phyloP scores from a whole-genome alignment of 2,888 invertebrate species.

The Hypsopygia costalis region DNA sequence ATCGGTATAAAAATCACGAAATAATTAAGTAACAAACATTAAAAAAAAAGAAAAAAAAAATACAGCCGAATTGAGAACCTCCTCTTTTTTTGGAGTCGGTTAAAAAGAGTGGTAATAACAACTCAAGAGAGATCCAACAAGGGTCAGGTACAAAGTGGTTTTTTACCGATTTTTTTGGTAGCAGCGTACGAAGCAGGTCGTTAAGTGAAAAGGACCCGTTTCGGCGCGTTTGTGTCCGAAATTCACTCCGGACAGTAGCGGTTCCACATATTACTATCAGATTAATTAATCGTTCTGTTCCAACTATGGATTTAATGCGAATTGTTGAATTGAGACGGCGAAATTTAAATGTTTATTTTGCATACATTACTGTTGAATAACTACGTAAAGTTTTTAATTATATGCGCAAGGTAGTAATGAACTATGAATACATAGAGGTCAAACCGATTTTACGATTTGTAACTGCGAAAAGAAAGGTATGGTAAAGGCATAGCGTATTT shows the following conservation, averaged over 20 bases:
- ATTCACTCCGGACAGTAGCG: slow-evolving; percentile 53
- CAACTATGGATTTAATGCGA: slow-evolving; percentile 37
- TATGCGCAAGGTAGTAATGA: no score
- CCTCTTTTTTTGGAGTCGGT: no score
- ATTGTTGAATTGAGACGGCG: background rate
- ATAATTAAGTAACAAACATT: no score
- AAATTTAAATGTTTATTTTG: slow-evolving; percentile 4
- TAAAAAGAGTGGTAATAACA: slow-evolving; percentile 19
- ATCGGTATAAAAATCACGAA: no score
- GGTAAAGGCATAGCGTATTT: no score
- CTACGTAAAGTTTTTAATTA: no score
- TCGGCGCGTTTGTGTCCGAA: slow-evolving; percentile 64
- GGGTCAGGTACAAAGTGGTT: slow-evolving; percentile 60
- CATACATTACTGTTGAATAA: background rate
- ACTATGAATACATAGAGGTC: no score
- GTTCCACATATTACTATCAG: slow-evolving; percentile 51
- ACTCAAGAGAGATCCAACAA: slow-evolving; percentile 31
- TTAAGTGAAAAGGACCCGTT: slow-evolving; percentile 71
- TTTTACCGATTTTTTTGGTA: slow-evolving; percentile 69
- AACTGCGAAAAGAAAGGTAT: no score
- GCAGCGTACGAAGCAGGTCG: slow-evolving; percentile 50
- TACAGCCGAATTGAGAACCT: no score
- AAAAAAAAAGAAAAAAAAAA: no score
- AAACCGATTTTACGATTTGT: no score
- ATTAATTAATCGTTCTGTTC: slow-evolving; percentile 65